These are phyloP conservation scores for Peromyscus leucopus DNA, from an alignment of 2,113 vertebrate species.

Conservation along the genomic window DNA sequence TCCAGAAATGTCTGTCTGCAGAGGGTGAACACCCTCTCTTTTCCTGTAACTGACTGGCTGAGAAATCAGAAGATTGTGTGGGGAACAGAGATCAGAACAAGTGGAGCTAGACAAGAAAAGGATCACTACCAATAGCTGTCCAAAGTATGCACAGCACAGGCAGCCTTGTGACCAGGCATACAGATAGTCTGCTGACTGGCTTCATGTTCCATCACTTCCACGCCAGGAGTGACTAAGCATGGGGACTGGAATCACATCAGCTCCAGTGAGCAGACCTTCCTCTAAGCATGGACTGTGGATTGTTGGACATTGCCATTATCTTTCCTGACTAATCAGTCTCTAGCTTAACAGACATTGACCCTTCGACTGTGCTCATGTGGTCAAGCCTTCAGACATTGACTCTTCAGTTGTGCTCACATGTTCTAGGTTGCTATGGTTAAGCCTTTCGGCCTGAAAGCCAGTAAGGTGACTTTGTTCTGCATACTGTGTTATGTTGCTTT, in stretches of 20 bases:
- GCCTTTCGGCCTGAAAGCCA: neutral
- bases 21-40: neutral
- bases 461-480: neutral
- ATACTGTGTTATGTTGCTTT: neutral
- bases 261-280: neutral
- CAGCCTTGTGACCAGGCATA: neutral
- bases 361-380: neutral
- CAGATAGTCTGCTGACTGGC: neutral
- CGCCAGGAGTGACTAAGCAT: neutral
- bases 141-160: neutral
- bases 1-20: neutral
- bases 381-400: neutral
- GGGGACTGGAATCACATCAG: neutral
- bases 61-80: neutral
- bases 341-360: neutral
- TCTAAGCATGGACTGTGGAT: slow-evolving; percentile 14
- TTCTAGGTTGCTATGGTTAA: neutral
- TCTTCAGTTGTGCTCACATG: neutral
- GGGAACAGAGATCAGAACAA: neutral
- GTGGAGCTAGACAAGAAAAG: neutral
- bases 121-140: neutral
- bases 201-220: neutral
- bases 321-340: neutral
- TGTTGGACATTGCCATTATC: neutral
- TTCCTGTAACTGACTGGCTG: neutral